Evolutionary conservation across 2,113 vertebrate genomes (phyloP).

Genomic region (Phrynocephalus versicolor): DNA sequence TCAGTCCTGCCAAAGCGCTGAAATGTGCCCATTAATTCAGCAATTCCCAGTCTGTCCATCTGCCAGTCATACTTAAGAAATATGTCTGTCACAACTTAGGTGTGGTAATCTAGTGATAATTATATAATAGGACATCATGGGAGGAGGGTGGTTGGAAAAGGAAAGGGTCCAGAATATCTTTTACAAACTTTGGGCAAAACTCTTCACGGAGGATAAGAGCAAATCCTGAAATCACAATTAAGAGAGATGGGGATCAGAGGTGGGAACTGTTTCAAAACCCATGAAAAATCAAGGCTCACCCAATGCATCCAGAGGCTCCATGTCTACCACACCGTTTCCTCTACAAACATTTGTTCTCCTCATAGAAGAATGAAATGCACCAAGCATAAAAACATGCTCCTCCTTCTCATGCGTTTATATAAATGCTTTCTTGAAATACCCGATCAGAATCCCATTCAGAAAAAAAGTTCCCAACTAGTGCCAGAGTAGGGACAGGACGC

Average conservation of each 20-base stretch:
- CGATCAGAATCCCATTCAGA: too few species aligned
- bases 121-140: constrained; percentile 61
- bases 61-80: constrained; percentile 86
- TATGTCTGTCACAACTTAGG: constrained; percentile 79
- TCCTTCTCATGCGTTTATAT: too few species aligned
- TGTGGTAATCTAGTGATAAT: constrained; percentile 80
- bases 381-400: too few species aligned
- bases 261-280: too few species aligned
- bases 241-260: not conserved
- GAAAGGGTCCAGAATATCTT: constrained; percentile 40
- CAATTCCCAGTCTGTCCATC: constrained; percentile 81
- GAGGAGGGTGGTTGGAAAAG: constrained; percentile 8
- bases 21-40: constrained; percentile 80
- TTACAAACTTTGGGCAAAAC: constrained; percentile 56
- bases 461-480: too few species aligned
- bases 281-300: too few species aligned
- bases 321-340: too few species aligned
- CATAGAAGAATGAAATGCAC: too few species aligned
- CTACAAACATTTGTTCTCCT: too few species aligned
- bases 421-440: too few species aligned
- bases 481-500: too few species aligned
- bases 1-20: constrained; percentile 77
- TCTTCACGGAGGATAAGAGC: constrained; percentile 48
- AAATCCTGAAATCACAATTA: constrained; percentile 49
- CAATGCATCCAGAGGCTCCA: too few species aligned